phyloP scores from a whole-genome alignment of 2,113 vertebrate genomes.

The Cricetomys ansorgei region DNA sequence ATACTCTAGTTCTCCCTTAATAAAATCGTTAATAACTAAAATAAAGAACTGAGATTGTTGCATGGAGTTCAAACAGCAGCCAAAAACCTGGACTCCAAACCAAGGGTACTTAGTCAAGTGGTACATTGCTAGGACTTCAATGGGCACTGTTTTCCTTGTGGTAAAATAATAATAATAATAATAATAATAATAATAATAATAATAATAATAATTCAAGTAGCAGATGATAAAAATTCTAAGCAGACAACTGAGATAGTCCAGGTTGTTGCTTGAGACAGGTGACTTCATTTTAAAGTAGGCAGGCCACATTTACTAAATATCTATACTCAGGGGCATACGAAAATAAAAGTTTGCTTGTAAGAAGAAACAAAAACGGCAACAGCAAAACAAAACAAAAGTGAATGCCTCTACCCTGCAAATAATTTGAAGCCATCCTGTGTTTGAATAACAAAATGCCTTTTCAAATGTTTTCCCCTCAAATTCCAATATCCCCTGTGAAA shows the following conservation, averaged over 20 bases:
- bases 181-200: too few species aligned
- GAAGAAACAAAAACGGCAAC: not conserved
- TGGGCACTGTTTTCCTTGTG: not conserved
- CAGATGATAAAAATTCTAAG: not conserved
- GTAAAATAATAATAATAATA: too few species aligned
- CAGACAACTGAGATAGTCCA: not conserved
- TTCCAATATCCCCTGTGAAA: slow-evolving; percentile 41
- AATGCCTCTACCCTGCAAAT: not conserved
- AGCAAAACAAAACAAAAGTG: not conserved
- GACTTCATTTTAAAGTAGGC: not conserved
- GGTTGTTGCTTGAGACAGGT: not conserved
- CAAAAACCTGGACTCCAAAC: not conserved
- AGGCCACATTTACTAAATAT: not conserved
- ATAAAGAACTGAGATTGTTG: not conserved
- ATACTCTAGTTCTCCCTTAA: not conserved
- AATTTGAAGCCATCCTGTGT: not conserved
- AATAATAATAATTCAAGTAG: not conserved
- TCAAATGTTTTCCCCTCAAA: not conserved
- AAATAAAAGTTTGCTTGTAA: slow-evolving; percentile 28
- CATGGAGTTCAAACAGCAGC: not conserved
- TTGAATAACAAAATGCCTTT: slow-evolving; percentile 34
- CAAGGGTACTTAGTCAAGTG: not conserved
- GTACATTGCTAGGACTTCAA: not conserved
- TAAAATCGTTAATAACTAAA: not conserved
- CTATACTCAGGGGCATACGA: not conserved